Conservation (phyloP, 2,797 vertebrate species). For the Phrynocephalus forsythii region DNA sequence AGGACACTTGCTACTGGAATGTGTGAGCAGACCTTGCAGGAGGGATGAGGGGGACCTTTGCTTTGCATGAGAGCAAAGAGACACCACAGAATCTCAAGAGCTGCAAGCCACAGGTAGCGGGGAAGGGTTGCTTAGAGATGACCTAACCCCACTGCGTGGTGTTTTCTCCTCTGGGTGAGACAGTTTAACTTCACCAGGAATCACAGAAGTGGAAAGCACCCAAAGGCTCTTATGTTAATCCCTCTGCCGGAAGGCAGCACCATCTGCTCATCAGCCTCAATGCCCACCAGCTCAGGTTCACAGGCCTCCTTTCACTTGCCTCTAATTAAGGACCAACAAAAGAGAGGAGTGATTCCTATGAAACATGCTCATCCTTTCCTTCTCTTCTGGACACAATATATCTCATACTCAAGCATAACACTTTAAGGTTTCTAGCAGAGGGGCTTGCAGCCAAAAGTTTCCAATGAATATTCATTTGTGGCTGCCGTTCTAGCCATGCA, state of each 20-base stretch:
- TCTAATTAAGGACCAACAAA: neutral
- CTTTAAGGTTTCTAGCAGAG: neutral
- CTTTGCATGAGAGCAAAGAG: neutral
- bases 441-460: neutral
- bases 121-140: neutral
- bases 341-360: neutral
- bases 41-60: neutral
- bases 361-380: neutral
- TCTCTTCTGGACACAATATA: neutral
- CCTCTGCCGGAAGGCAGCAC: neutral
- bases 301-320: neutral
- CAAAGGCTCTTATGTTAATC: neutral
- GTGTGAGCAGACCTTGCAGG: neutral
- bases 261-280: neutral
- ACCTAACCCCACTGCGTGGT: neutral
- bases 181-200: neutral
- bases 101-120: no score
- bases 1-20: neutral
- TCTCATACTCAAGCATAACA: neutral
- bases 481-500: neutral
- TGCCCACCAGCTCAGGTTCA: neutral
- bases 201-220: neutral
- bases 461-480: neutral
- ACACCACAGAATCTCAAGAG: neutral
- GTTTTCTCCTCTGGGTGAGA: neutral